Conservation (phyloP, 1,140 invertebrate species). For the Zaprionus vittiger region DNA sequence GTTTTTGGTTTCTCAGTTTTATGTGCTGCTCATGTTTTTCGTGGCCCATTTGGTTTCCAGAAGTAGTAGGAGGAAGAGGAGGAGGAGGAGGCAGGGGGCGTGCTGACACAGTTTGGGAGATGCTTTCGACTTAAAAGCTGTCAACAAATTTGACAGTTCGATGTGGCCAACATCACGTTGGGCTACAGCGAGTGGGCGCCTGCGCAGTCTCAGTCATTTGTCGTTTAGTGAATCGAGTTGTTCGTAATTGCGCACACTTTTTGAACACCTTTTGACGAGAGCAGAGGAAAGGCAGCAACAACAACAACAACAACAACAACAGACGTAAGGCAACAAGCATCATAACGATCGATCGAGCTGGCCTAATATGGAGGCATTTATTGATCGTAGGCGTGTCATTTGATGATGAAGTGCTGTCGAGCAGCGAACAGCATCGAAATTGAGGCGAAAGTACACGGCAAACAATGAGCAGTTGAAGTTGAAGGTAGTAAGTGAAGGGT, state of each 20-base stretch:
- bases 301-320: not conserved
- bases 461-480: not conserved
- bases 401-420: constrained; percentile 61
- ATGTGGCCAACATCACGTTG: constrained; percentile 27
- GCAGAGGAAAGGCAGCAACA: constrained; percentile 9
- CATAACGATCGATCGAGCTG: constrained; percentile 31
- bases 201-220: constrained; percentile 56
- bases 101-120: constrained; percentile 53
- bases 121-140: constrained; percentile 65
- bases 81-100: not conserved
- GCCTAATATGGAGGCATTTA: constrained; percentile 54
- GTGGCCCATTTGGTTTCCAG: constrained; percentile 30
- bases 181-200: constrained; percentile 42
- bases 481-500: not conserved
- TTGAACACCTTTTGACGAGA: constrained; percentile 3
- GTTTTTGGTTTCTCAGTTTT: constrained; percentile 42
- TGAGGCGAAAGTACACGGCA: constrained; percentile 23
- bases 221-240: constrained; percentile 76
- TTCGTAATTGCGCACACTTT: constrained; percentile 60
- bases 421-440: constrained; percentile 5
- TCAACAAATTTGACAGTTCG: constrained; percentile 76
- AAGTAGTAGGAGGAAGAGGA: not conserved
- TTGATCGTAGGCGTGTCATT: constrained; percentile 58
- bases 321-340: not conserved
- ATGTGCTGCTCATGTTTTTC: constrained; percentile 51